Percentiles rank a stretch among this genome's conserved stretches.
phyloP scores from a whole-genome alignment of 1,140 invertebrate species.

The Aphis craccivora region DNA sequence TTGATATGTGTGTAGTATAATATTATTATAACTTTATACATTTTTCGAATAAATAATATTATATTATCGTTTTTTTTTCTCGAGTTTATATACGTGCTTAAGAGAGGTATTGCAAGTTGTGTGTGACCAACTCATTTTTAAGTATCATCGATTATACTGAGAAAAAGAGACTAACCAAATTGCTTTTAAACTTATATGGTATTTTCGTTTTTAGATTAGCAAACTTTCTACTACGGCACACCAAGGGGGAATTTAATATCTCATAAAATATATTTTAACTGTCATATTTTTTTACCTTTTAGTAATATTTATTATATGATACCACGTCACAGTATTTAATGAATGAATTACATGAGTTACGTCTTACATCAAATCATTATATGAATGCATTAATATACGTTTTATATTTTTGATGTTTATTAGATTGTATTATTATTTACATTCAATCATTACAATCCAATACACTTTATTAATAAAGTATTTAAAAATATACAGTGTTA shows the following conservation, averaged over 20 bases:
- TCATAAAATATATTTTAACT: slow-evolving; percentile 37
- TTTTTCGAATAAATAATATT: background rate
- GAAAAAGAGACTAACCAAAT: slow-evolving; percentile 7
- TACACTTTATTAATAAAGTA: background rate
- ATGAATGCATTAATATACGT: background rate
- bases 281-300: slow-evolving; percentile 37
- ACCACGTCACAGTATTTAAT: background rate
- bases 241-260: slow-evolving; percentile 19
- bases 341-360: background rate
- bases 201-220: slow-evolving; percentile 48
- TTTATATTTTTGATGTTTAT: background rate
- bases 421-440: background rate
- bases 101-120: background rate
- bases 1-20: background rate
- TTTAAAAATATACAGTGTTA: background rate
- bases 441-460: background rate
- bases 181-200: slow-evolving; percentile 36
- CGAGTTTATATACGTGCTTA: background rate
- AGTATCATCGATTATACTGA: slow-evolving; percentile 25
- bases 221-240: slow-evolving; percentile 19
- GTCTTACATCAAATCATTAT: background rate
- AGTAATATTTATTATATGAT: slow-evolving; percentile 37
- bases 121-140: slow-evolving; percentile 40
- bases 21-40: background rate
- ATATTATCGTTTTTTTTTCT: background rate